Evolutionary conservation across 2,888 invertebrate genomes (phyloP), one percentile per base, ranked within the genome.

Genomic region (Meta bourneti): DNA sequence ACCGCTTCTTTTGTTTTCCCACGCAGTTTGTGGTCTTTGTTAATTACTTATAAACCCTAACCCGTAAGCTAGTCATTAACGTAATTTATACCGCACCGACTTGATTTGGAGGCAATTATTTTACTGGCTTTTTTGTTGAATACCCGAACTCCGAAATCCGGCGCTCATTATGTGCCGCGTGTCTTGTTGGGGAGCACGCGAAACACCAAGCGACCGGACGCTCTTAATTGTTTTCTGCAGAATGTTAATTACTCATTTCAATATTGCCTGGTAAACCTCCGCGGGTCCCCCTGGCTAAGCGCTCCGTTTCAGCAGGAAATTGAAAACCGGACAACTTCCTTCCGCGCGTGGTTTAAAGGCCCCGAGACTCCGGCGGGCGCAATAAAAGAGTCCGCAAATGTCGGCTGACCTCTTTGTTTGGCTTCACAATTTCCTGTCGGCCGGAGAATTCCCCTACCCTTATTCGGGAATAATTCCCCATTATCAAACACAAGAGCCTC

Each of bases 191-290:
- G n/a, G 71, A 20, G 54, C 86, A 86, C 86, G 86, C 86, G 20
- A 85, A 75, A 70, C 51, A 49, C 70, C 49, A 86, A 51, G 61
- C 20, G 48, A 54, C 86, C 72, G 72, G 79, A 61, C 75, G 51
- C 7, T 72, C 81, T 88, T 88, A 88, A 88, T 88, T 88, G 88
- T 88, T 88, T 88, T 88, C 72, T 81, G 81, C 88, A 81, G 75
- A 81, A 88, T 81, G 88, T 88, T 88, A 88, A 88, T 88, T 81
- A 88, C 88, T 88, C 88, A 81, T 88, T 88, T 81, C 81, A 81
- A 88, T 88, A 88, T 74, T 69, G 74, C 61, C 19, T 13, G n/a
- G 19, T 51, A 52, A 16, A 9, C 49, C 70, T 72, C 48, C 34
- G 69, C 75, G 54, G 7, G 19, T 19, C 16, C 13, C 52, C 51